Evolutionary conservation across 1,140 invertebrate species (phyloP).

Genomic region (Colletes gigas): DNA sequence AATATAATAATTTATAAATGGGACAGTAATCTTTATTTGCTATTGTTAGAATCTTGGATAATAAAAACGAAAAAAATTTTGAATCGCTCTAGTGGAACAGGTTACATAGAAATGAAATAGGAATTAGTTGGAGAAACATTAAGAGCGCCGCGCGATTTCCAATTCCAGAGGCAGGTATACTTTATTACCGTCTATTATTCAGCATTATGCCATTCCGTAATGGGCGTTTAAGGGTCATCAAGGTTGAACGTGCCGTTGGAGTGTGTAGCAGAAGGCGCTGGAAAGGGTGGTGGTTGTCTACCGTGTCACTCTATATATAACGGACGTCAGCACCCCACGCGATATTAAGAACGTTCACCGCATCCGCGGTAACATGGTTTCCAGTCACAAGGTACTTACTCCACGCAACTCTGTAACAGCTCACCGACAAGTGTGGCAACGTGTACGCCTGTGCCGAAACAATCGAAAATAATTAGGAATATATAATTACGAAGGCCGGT

Average conservation of each 20-base stretch:
- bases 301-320: constrained; percentile 81
- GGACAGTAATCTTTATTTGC: too few relatives aligned
- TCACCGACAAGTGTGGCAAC: constrained; percentile 42
- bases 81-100: not conserved
- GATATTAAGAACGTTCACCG: constrained; percentile 80
- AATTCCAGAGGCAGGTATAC: not conserved
- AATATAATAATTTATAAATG: too few relatives aligned
- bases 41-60: too few relatives aligned
- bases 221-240: constrained; percentile 74
- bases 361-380: constrained; percentile 81
- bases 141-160: not conserved
- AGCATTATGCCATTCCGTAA: constrained; percentile 28
- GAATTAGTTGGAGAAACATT: not conserved
- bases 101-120: not conserved
- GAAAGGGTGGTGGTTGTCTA: constrained; percentile 69
- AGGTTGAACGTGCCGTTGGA: constrained; percentile 68
- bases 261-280: constrained; percentile 42
- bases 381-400: constrained; percentile 77
- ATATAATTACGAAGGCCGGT: not conserved
- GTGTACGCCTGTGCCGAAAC: constrained; percentile 4
- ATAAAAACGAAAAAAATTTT: too few relatives aligned
- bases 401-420: constrained; percentile 45
- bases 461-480: not conserved
- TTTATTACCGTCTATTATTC: constrained; percentile 19
- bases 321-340: constrained; percentile 72